Percentiles rank a stretch among this genome's conserved stretches.
Conservation (phyloP, 2,888 invertebrate species). For the Plutella xylostella region DNA sequence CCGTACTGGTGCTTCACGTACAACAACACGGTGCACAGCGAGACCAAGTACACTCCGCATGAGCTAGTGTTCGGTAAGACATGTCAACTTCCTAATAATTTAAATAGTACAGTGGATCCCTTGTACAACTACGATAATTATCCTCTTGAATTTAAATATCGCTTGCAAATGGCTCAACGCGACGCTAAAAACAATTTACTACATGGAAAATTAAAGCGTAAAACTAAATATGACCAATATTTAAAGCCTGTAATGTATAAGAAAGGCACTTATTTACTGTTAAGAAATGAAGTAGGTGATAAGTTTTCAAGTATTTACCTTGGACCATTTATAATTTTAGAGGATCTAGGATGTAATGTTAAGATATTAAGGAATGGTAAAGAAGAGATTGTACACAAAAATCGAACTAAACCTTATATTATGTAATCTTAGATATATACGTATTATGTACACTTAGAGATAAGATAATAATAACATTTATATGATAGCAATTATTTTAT, state of each 20-base stretch:
- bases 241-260: background rate
- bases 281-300: background rate
- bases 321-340: too few relatives aligned
- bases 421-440: too few relatives aligned
- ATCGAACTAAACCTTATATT: too few relatives aligned
- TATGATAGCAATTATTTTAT: too few relatives aligned
- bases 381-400: too few relatives aligned
- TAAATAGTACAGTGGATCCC: background rate
- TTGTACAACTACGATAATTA: background rate
- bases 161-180: background rate
- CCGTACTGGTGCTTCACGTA: slow-evolving; percentile 1
- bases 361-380: too few relatives aligned
- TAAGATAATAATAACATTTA: too few relatives aligned
- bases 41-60: background rate
- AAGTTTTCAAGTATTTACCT: too few relatives aligned
- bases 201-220: background rate
- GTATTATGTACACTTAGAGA: too few relatives aligned
- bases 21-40: slow-evolving; percentile 1
- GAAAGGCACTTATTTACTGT: background rate
- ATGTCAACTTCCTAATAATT: slow-evolving; percentile 1
- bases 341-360: too few relatives aligned
- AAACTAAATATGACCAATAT: background rate
- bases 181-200: background rate
- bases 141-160: background rate
- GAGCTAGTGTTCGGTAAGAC: background rate